phyloP scores from a whole-genome alignment of 2,797 vertebrate genomes.

The Rachycentron canadum region DNA sequence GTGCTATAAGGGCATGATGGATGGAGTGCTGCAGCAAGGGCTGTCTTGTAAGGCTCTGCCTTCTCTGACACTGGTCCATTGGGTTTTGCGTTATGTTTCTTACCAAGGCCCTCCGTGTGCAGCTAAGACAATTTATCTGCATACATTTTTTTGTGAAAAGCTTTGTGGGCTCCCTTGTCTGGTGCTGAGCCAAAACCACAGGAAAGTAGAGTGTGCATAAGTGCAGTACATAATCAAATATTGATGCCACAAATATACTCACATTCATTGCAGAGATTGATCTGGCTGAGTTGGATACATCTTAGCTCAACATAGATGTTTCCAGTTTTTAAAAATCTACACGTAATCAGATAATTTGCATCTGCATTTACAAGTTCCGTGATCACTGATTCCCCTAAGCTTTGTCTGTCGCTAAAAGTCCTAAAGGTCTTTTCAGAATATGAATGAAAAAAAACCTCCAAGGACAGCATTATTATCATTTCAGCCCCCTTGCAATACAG shows the following conservation, averaged over 20 bases:
- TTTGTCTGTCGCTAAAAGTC: neutral
- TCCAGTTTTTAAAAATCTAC: neutral
- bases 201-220: neutral
- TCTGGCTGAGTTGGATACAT: neutral
- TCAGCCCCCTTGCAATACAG: too few species aligned
- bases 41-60: conserved; percentile 31
- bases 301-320: neutral
- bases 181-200: conserved; percentile 21
- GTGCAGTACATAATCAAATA: conserved; percentile 5
- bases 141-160: neutral
- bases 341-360: neutral
- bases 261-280: conserved; percentile 9
- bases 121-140: conserved; percentile 42
- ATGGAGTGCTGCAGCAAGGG: conserved; percentile 53
- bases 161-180: conserved; percentile 1
- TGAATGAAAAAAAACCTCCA: neutral
- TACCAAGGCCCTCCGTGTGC: conserved; percentile 27
- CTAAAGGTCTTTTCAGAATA: neutral
- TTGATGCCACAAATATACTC: neutral
- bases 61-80: conserved; percentile 31
- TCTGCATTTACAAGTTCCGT: too few species aligned
- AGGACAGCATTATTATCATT: neutral
- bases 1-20: conserved; percentile 59
- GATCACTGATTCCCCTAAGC: too few species aligned
- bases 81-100: conserved; percentile 37